Conservation (phyloP, 2,113 vertebrate genomes). For the Dasyornis broadbenti region DNA sequence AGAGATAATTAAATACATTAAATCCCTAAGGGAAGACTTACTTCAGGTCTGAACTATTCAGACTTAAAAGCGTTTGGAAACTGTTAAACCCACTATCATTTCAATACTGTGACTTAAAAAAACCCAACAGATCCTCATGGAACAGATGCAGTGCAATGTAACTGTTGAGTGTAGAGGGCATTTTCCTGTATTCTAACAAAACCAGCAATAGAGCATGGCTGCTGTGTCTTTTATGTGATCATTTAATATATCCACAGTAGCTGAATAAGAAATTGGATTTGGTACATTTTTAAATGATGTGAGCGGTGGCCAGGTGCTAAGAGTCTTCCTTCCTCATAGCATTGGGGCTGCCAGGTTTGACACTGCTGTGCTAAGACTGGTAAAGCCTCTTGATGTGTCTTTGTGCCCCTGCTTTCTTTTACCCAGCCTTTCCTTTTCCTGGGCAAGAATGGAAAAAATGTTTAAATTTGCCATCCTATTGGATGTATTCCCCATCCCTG, state of each 20-base stretch:
- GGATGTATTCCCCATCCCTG: neutral
- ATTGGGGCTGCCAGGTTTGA: neutral
- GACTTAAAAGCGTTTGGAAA: constrained; percentile 47
- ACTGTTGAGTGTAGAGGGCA: neutral
- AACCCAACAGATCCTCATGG: neutral
- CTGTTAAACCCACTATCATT: constrained; percentile 23
- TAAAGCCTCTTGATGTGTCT: neutral
- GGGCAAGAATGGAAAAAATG: neutral
- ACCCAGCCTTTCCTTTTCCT: neutral
- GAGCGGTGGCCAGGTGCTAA: neutral
- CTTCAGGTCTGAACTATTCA: constrained; percentile 57
- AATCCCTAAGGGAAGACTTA: constrained; percentile 63
- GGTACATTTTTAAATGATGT: neutral
- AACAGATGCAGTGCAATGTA: neutral
- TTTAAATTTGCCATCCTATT: neutral
- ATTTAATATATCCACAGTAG: neutral
- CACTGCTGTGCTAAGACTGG: neutral
- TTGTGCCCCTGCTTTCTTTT: neutral
- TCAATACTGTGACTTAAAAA: neutral
- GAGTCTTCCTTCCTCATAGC: neutral
- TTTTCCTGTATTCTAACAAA: neutral
- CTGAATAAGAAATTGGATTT: neutral
- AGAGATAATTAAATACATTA: constrained; percentile 66
- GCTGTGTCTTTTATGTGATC: neutral
- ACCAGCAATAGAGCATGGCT: neutral